Evolutionary conservation across 2,113 vertebrate genomes (phyloP), one percentile per base, ranked within the genome.

Genomic region (Abramis brama): DNA sequence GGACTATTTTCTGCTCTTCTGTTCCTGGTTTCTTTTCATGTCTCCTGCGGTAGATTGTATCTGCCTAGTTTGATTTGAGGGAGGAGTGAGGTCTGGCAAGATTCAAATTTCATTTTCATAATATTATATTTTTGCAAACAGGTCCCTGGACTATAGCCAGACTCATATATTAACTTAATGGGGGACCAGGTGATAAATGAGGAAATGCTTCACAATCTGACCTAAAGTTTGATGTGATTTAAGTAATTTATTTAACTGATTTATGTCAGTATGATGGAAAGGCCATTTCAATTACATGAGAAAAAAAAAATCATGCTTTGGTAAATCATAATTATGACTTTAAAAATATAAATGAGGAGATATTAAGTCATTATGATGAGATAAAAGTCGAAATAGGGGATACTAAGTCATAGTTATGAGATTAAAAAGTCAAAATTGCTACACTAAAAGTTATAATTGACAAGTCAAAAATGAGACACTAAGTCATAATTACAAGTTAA

Each of bases 61-160:
- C 81, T 57, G 82, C 82, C 84, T 83, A 86, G 88, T 89, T 2
- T 27, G 84, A 90, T 84, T 91, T 87, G 89, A 90, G 89, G 50
- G 87, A 85, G 87, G 43, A 43, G 8, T 84, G 87, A 74, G n/a
- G 17, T 78, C 91, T 92, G 89, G 88, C 27, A 17, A 89, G 85
- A 66, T 64, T 92, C 89, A 87, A 10, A 81, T 90, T 91, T 90
- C 75, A 89, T 75, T 87, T 91, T 93, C 84, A 91, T 92, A 92
- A 88, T 33, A 30, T 8, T 21, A 15, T 8, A 62, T 6, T 39
- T 45, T 68, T 75, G 81, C 33, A 83, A 76, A 39, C 79, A 64
- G 21, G 55, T 73, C 79, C 66, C 52, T n/a, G n/a, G 55, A 50
- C 27, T 30, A 52, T 52, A 70, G 45, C 50, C 57, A 36, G 33